phyloP scores from a whole-genome alignment of 2,888 invertebrate genomes.

The Frankliniella intonsa region DNA sequence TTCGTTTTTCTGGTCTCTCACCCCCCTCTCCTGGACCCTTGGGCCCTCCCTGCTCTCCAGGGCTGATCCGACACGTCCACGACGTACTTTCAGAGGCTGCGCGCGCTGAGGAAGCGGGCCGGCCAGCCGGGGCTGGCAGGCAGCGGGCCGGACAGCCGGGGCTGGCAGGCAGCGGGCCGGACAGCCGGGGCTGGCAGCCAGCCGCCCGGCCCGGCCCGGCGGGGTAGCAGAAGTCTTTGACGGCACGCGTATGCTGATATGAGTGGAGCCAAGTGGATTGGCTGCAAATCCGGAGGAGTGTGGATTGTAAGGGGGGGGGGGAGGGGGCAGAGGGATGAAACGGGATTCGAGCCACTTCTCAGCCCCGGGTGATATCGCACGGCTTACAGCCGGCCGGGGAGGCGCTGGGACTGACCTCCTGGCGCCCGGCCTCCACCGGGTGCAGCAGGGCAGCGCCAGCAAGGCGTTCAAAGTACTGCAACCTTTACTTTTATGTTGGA shows the following conservation, averaged over 20 bases:
- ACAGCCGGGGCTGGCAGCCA: background rate
- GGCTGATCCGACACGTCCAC: background rate
- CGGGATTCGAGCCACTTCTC: background rate
- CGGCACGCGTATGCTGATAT: conserved; percentile 1
- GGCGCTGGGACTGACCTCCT: too few relatives aligned
- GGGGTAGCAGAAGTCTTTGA: too few relatives aligned
- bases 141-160: background rate
- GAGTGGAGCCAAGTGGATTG: conserved; percentile 15
- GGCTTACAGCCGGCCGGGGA: background rate
- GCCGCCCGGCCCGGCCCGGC: background rate
- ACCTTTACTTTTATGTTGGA: too few relatives aligned
- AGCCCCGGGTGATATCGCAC: too few relatives aligned
- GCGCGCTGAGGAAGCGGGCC: background rate
- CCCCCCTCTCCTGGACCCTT: background rate
- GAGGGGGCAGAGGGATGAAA: background rate
- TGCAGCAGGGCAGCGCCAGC: too few relatives aligned
- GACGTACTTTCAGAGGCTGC: background rate
- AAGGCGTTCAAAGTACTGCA: too few relatives aligned
- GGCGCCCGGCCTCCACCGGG: too few relatives aligned
- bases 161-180: background rate
- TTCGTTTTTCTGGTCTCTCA: background rate
- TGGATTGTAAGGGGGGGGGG: too few relatives aligned
- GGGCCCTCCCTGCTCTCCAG: background rate
- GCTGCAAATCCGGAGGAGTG: background rate
- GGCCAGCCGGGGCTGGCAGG: background rate